Percentiles rank a stretch among this genome's conserved stretches.
Conservation (phyloP, 2,113 vertebrate genomes). For the Antidorcas marsupialis region DNA sequence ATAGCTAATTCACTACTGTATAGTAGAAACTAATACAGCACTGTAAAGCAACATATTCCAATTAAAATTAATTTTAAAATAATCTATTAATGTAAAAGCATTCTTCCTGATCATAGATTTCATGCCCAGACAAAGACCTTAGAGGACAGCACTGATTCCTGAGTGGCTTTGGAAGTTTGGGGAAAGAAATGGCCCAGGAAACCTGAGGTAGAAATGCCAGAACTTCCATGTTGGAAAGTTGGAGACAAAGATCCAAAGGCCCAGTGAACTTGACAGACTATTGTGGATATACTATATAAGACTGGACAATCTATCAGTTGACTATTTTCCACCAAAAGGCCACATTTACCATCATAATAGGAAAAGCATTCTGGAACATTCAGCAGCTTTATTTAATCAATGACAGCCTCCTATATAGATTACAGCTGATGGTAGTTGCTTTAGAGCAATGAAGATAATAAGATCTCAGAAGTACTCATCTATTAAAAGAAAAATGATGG, state of each 20-base stretch:
- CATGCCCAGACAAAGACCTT: background rate
- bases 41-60: background rate
- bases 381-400: background rate
- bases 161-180: background rate
- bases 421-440: background rate
- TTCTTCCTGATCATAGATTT: background rate
- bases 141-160: background rate
- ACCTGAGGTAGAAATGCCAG: background rate
- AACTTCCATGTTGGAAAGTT: background rate
- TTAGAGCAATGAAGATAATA: background rate
- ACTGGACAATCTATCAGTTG: background rate
- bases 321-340: background rate
- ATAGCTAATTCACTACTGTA: background rate
- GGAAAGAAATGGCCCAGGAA: background rate
- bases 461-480: background rate
- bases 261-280: background rate
- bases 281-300: background rate
- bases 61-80: background rate
- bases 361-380: background rate
- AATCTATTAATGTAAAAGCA: background rate
- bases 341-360: background rate
- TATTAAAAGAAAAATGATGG: background rate
- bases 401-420: background rate
- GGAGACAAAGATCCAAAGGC: background rate
- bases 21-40: background rate